Conservation (phyloP, 2,113 vertebrate species). For the Perccottus glenii region DNA sequence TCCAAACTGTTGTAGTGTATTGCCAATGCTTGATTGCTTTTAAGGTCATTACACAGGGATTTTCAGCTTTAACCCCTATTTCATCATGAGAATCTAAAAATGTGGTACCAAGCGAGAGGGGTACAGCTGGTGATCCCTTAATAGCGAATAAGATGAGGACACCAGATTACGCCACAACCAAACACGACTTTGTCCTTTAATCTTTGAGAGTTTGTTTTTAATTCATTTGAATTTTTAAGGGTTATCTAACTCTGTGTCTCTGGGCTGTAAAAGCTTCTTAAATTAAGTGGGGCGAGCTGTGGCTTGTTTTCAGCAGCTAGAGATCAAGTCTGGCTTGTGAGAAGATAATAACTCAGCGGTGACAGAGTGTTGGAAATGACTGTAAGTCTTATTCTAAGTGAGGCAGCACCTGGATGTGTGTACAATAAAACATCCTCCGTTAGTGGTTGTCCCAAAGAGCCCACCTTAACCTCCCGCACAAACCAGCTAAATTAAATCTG, state of each 20-base stretch:
- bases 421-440: constrained; percentile 47
- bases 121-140: constrained; percentile 36
- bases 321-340: constrained; percentile 31
- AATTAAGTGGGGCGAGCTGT: constrained; percentile 33
- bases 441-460: constrained; percentile 55
- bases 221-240: constrained; percentile 37
- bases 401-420: constrained; percentile 28
- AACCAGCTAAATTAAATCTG: constrained; percentile 72
- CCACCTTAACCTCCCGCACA: constrained; percentile 67
- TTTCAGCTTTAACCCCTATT: constrained; percentile 34
- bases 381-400: constrained; percentile 43
- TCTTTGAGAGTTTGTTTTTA: constrained; percentile 25
- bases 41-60: constrained; percentile 36
- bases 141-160: constrained; percentile 37
- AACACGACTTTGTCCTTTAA: constrained; percentile 43
- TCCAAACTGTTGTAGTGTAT: constrained; percentile 13
- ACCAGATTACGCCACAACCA: constrained; percentile 54
- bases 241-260: constrained; percentile 29
- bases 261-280: constrained; percentile 10
- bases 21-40: constrained; percentile 38
- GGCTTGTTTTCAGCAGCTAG: constrained; percentile 32
- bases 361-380: constrained; percentile 48
- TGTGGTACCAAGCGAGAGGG: constrained; percentile 25
- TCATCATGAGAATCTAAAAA: constrained; percentile 34
- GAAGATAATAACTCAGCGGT: constrained; percentile 8